Conservation (phyloP, 2,113 vertebrate genomes). For the Orycteropus afer region DNA sequence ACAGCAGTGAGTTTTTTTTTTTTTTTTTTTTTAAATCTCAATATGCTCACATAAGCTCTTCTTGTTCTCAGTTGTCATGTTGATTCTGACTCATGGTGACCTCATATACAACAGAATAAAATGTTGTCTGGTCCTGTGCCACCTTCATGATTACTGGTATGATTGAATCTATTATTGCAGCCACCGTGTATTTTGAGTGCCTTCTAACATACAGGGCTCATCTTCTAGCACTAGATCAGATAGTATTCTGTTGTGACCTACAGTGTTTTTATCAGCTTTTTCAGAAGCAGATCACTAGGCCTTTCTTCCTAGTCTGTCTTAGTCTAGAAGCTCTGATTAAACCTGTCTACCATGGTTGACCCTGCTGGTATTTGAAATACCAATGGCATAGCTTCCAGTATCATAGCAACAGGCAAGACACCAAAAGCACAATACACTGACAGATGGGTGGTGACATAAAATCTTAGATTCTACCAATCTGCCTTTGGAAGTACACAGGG, state of each 20-base stretch:
- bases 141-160: neutral
- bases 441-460: neutral
- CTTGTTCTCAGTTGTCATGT: neutral
- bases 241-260: too few species aligned
- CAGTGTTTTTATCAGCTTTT: too few species aligned
- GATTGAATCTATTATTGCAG: neutral
- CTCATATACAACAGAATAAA: neutral
- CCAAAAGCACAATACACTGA: neutral
- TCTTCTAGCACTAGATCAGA: neutral
- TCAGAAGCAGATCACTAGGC: too few species aligned
- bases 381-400: neutral
- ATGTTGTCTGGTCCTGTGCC: neutral
- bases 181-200: neutral
- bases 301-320: neutral
- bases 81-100: neutral
- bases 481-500: neutral
- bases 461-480: neutral
- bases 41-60: neutral
- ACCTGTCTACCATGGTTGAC: too few species aligned
- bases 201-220: neutral
- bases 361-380: too few species aligned
- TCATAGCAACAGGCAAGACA: neutral
- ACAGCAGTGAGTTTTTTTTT: too few species aligned
- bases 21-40: too few species aligned
- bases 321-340: neutral